Evolutionary conservation across 2,888 invertebrate genomes (phyloP), one percentile per base, ranked within the genome.

Genomic region (Cosmia trapezina): DNA sequence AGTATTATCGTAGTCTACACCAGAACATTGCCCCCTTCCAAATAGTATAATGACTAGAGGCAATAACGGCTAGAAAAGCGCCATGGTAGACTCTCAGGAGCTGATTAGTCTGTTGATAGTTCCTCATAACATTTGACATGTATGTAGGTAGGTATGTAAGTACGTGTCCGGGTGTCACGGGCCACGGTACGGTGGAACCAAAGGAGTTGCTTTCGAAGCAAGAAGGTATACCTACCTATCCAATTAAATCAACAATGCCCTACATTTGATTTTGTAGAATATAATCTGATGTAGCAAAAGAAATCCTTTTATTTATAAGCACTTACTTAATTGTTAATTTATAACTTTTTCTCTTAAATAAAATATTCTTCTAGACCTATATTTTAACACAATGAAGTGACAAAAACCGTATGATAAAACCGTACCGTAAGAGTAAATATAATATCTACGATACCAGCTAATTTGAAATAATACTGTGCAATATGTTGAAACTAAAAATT

Each of bases 381-480:
- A 28, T 28, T 28, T 28, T 28, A 28, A 49, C 19, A 19, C n/a
- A 61, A 19, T 4, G 3, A 33, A n/a, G 17, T 37, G 19, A 45
- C 11, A 22, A 45, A 45, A 51, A 6, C 1, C 9, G 17, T 41
- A 28, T 28, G 28, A n/a, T n/a, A n/a, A n/a, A n/a, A n/a, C n/a
- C n/a, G n/a, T n/a, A n/a, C n/a, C n/a, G n/a, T n/a, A n/a, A 28
- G 28, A 28, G 28, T 28, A n/a, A n/a, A n/a, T 33, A 45, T 12
- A 8, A 19, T 33, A 56, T 7, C 19, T 43, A 19, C 22, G 0
- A 3, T 12, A 37, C 4, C 7, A 37, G 1, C n/a, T 59, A n/a
- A n/a, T n/a, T 22, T 70, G 17, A 19, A 78, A 60, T 33, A 76
- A 65, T 80, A 22, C 80, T n/a, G 64, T 56, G 80, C 74, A 76